Evolutionary conservation across 2,888 invertebrate genomes (phyloP).

Genomic region (Ormyrus pomaceus): DNA sequence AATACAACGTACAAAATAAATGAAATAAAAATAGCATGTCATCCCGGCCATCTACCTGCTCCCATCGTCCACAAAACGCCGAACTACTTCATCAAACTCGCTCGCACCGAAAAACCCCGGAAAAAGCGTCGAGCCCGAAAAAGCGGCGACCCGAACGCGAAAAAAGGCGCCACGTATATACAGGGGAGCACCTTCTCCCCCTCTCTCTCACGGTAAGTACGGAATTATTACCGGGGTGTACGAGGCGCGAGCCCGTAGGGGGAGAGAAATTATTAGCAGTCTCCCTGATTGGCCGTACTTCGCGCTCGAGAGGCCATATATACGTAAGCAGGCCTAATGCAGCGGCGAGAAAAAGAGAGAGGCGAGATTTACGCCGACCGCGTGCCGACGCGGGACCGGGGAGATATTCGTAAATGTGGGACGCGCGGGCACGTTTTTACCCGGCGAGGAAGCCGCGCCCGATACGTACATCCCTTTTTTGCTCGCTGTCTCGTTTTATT

Average conservation of each 20-base stretch:
- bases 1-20: too few species aligned
- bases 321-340: too few species aligned
- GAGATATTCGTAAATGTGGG: conserved; percentile 20
- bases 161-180: neutral
- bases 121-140: too few species aligned
- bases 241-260: conserved; percentile 51
- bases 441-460: neutral
- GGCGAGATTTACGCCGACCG: conserved; percentile 29
- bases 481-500: conserved; percentile 18
- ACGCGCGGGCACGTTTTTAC: conserved; percentile 31
- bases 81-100: too few species aligned
- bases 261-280: conserved; percentile 70
- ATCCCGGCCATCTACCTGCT: too few species aligned
- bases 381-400: neutral
- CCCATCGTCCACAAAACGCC: too few species aligned
- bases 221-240: conserved; percentile 64
- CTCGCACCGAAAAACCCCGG: too few species aligned
- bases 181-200: conserved; percentile 8
- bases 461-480: neutral
- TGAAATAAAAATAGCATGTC: conserved; percentile 7
- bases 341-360: neutral
- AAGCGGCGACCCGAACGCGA: neutral
- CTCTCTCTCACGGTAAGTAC: conserved; percentile 57
- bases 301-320: conserved; percentile 61
- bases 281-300: conserved; percentile 69